These are phyloP conservation scores for Myotis brandtii DNA, from an alignment of 2,113 vertebrate species.

Conservation along the genomic window DNA sequence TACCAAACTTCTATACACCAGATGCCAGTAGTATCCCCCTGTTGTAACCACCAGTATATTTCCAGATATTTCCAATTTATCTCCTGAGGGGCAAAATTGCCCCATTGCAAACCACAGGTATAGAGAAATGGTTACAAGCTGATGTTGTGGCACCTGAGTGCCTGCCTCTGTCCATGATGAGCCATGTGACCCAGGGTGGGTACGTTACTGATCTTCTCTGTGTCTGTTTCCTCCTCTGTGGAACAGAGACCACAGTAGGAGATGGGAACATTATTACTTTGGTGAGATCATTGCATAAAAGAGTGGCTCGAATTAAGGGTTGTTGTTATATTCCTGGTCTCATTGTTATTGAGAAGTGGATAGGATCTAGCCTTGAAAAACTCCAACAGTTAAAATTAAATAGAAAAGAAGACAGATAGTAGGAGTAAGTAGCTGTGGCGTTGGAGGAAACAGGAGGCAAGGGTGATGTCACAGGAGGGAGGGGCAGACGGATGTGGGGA, in stretches of 20 bases:
- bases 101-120: background rate
- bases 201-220: background rate
- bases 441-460: background rate
- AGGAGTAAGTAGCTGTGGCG: fast-evolving
- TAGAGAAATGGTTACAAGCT: background rate
- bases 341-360: background rate
- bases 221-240: background rate
- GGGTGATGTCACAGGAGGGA: background rate
- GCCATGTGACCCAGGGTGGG: background rate
- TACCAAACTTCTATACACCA: background rate
- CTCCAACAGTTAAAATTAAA: background rate
- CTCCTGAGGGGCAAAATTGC: no score
- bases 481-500: background rate
- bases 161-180: background rate
- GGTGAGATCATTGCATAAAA: background rate
- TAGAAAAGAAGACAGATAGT: background rate
- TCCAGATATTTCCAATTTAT: background rate
- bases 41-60: background rate
- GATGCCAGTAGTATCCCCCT: background rate
- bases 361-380: background rate
- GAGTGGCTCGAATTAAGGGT: background rate
- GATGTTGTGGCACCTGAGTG: background rate
- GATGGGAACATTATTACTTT: background rate
- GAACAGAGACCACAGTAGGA: background rate
- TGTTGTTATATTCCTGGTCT: background rate